Base-by-base conservation (phyloP, 2,113 vertebrate genomes). In the Tragelaphus strepsiceros region DNA sequence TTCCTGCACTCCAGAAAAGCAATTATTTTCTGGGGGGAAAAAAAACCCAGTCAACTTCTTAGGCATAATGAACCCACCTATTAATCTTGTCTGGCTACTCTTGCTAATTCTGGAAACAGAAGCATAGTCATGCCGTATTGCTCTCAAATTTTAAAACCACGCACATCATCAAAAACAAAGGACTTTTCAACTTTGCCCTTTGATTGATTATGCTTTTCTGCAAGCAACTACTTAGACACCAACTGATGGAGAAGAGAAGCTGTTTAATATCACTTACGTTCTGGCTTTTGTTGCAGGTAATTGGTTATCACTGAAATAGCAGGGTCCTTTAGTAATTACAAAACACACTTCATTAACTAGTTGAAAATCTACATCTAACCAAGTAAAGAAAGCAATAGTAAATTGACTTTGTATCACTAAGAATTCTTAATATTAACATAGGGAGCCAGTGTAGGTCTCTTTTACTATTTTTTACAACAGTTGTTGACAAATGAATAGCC, bases 1-100 rank as follows among this genome's bases (percentile, higher is more conserved):
- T 97, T 98, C 98, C 97, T 98, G 97, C 96, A 97, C 96, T 96
- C 91, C 78, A 98, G 97, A 98, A 98, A 98, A 98, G 84, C 98
- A 98, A 98, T 98, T 98, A 98, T 95, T 97, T 97, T 96, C 96
- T 91, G 91, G 97, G 51, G 17, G 24, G 30, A 30, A 82, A 80
- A 78, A 92, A 80, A 62, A 49, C n/a, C 39, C 1, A 88, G 85
- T 88, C 98, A 91, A 97, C 95, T 96, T 97, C 92, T 91, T 97
- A 98, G 96, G 97, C 98, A 98, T 98, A 98, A 98, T 46, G 89
- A 98, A 98, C 97, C 97, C 96, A 98, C 85, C 98, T 97, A 94
- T 96, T 98, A 92, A 97, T 97, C 97, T 97, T 94, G 91, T 94
- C 94, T 90, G 83, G 89, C 71, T 97, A 94, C 30, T 88, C 94